phyloP scores from a whole-genome alignment of 2,113 vertebrate species.

The Scomber colias region DNA sequence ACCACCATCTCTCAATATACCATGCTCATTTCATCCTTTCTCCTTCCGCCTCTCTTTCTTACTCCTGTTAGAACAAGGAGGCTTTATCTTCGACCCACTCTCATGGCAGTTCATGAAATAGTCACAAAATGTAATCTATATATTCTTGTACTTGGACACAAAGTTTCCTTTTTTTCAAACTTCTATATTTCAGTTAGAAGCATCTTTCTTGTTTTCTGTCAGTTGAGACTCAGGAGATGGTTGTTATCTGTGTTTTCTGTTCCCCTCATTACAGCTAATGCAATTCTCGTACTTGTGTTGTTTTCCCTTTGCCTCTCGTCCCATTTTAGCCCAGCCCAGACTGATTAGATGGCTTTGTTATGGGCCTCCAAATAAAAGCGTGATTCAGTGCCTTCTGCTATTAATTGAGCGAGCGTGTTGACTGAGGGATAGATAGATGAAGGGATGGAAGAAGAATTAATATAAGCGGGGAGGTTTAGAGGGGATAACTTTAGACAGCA shows the following conservation, averaged over 20 bases:
- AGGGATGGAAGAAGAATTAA: slow-evolving; percentile 21
- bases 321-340: slow-evolving; percentile 33
- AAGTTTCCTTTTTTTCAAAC: too few species aligned
- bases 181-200: too few species aligned
- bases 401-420: slow-evolving; percentile 54
- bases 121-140: too few species aligned
- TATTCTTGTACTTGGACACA: too few species aligned
- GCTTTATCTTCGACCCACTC: slow-evolving; percentile 10
- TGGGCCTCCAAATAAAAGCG: slow-evolving; percentile 31
- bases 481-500: slow-evolving; percentile 25
- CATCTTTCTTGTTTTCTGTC: too few species aligned
- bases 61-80: slow-evolving; percentile 24
- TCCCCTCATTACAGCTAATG: slow-evolving; percentile 65
- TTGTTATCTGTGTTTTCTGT: slow-evolving; percentile 40
- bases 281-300: slow-evolving; percentile 43
- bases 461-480: slow-evolving; percentile 24
- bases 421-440: slow-evolving; percentile 26
- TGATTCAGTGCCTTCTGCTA: slow-evolving; percentile 20
- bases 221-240: too few species aligned
- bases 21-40: slow-evolving; percentile 10
- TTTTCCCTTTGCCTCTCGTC: slow-evolving; percentile 20
- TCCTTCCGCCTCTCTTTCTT: slow-evolving; percentile 11
- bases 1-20: slow-evolving; percentile 6
- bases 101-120: too few species aligned
- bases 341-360: slow-evolving; percentile 59